Percentiles rank a stretch among this genome's conserved stretches.
phyloP scores from a whole-genome alignment of 2,797 vertebrate genomes.

The Lagocephalus sceleratus region DNA sequence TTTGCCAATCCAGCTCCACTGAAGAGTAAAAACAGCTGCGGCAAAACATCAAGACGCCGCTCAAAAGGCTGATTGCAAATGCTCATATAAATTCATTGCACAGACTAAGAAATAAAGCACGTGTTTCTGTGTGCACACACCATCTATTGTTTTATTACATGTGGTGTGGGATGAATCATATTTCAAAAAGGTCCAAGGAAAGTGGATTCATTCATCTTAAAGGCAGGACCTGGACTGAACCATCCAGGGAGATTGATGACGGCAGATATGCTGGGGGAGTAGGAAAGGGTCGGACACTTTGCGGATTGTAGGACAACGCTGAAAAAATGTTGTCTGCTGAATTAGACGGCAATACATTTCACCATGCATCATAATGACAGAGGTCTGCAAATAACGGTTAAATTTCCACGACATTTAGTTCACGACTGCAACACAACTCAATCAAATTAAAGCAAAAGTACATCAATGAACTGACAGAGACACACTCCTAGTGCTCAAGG shows the following conservation, averaged over 20 bases:
- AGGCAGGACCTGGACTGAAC: constrained; percentile 45
- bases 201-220: constrained; percentile 60
- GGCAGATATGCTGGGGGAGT: constrained; percentile 20
- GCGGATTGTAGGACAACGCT: constrained; percentile 2
- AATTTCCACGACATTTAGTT: neutral
- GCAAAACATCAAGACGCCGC: constrained; percentile 24
- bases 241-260: constrained; percentile 52
- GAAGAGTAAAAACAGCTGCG: constrained; percentile 37
- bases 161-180: constrained; percentile 28
- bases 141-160: constrained; percentile 30
- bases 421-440: neutral
- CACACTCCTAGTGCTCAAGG: too few relatives aligned
- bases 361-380: neutral
- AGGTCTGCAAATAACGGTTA: neutral
- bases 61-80: neutral
- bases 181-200: constrained; percentile 34
- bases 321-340: constrained; percentile 11
- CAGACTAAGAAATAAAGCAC: constrained; percentile 5
- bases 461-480: neutral
- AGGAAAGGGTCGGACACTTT: constrained; percentile 17
- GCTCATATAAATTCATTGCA: constrained; percentile 15
- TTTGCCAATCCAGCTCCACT: constrained; percentile 29
- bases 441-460: neutral
- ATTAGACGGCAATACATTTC: constrained; percentile 7
- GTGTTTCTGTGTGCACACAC: neutral